Base-by-base conservation (phyloP, 2,888 invertebrate species). In the Pelosia muscerda region DNA sequence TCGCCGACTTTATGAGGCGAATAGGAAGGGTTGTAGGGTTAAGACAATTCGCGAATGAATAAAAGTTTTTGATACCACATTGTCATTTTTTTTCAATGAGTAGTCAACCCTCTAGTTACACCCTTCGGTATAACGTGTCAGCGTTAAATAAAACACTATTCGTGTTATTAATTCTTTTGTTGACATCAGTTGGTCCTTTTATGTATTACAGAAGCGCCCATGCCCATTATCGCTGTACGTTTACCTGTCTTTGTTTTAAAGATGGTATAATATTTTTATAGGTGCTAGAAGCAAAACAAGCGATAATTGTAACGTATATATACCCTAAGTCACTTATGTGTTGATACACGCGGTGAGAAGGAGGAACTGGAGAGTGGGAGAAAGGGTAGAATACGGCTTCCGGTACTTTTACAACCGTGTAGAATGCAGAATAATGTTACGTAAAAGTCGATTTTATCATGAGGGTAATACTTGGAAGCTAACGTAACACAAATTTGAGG, bases 1-100 rank as follows among this genome's bases (percentile, higher is more conserved):
- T 92, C 90, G 88, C 88, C 87, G 88, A 92, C 84, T 94, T 95
- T 95, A 95, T 95, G 94, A 93, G 86, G 88, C 94, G 92, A 87
- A 88, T 85, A 90, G 91, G 88, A 93, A 91, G 94, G 93, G 92
- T 91, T 92, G 90, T 88, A 86, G 90, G 91, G 92, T 91, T 92
- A 93, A 93, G 92, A 93, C 90, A 91, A 89, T 90, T 86, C 81
- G 84, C 78, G 81, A 83, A 83, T 76, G 83, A 84, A 89, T 88
- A 89, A 89, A 89, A 89, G 82, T 87, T 91, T 90, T 90, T 88
- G 89, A 90, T 90, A 88, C 84, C 82, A 84, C 86, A 88, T 91
- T 90, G 83, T 84, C 74, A 77, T 83, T 87, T 87, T 88, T 88
- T 89, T 88, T 85, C 74, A 85, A 83, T 88, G 86, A 86, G 83